Evolutionary conservation across 23 tunicate genomes (phyloP).

Genomic region (Halocynthia roretzi): DNA sequence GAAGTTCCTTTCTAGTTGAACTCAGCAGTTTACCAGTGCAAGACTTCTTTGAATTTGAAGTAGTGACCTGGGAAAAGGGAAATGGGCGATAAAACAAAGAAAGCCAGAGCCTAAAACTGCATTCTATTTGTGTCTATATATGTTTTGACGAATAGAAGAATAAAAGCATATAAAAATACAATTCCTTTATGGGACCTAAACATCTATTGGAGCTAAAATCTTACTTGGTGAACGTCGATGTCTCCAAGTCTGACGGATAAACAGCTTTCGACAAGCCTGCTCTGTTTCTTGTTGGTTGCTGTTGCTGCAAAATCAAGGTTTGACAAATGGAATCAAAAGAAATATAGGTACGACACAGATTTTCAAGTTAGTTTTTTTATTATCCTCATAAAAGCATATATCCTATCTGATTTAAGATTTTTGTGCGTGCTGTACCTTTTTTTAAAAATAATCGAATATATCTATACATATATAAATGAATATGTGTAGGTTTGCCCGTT

Average conservation of each 20-base stretch:
- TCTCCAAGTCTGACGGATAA: conserved; percentile 56
- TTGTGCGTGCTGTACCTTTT: too few species aligned
- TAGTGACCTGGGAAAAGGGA: conserved; percentile 42
- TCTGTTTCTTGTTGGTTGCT: conserved; percentile 3
- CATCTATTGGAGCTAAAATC: neutral
- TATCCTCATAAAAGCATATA: too few species aligned
- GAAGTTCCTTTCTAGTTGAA: conserved; percentile 54
- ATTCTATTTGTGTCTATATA: neutral
- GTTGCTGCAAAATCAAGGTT: neutral
- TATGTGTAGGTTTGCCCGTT: too few species aligned
- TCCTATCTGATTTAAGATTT: neutral
- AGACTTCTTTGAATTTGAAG: conserved; percentile 36
- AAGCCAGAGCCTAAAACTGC: neutral
- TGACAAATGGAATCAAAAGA: neutral
- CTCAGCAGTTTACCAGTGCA: conserved; percentile 41
- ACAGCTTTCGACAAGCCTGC: conserved; percentile 67
- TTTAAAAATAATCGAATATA: too few species aligned
- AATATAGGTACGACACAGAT: neutral
- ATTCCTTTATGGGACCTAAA: neutral
- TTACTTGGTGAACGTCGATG: conserved; percentile 75
- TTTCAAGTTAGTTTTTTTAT: neutral
- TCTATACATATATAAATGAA: too few species aligned
- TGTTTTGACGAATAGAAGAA: neutral
- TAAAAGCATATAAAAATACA: neutral
- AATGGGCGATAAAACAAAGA: neutral